Evolutionary conservation across 2,888 invertebrate species (phyloP).

Genomic region (Saturnia japonica): DNA sequence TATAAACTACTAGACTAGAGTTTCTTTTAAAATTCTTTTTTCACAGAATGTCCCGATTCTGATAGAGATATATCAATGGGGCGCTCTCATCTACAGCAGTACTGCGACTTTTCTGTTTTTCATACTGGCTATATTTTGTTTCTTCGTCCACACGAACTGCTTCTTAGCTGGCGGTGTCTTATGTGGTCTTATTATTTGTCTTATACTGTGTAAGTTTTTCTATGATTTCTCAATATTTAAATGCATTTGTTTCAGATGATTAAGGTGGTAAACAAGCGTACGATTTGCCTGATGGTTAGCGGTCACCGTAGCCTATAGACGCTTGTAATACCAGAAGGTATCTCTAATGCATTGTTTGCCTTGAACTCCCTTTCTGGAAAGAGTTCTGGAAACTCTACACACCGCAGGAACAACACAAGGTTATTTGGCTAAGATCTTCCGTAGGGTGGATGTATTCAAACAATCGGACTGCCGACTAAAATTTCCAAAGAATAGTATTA

Average conservation of each 20-base stretch:
- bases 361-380: too few species aligned
- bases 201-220: conserved; percentile 48
- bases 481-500: too few species aligned
- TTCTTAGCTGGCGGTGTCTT: conserved; percentile 46
- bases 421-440: too few species aligned
- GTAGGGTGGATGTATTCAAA: too few species aligned
- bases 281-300: too few species aligned
- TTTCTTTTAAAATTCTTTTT: background rate
- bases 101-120: conserved; percentile 46
- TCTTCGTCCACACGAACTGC: conserved; percentile 57
- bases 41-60: conserved; percentile 58
- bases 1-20: background rate
- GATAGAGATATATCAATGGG: conserved; percentile 65
- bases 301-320: too few species aligned
- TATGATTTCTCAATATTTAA: background rate
- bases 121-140: conserved; percentile 51
- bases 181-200: conserved; percentile 41
- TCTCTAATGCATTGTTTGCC: too few species aligned
- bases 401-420: too few species aligned
- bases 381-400: too few species aligned
- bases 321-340: too few species aligned
- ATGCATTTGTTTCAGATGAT: background rate
- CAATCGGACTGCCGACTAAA: too few species aligned
- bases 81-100: conserved; percentile 47
- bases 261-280: too few species aligned